Evolutionary conservation across 92 coral and sea anemone species (phyloP).

Genomic region (Galaxea fascicularis): DNA sequence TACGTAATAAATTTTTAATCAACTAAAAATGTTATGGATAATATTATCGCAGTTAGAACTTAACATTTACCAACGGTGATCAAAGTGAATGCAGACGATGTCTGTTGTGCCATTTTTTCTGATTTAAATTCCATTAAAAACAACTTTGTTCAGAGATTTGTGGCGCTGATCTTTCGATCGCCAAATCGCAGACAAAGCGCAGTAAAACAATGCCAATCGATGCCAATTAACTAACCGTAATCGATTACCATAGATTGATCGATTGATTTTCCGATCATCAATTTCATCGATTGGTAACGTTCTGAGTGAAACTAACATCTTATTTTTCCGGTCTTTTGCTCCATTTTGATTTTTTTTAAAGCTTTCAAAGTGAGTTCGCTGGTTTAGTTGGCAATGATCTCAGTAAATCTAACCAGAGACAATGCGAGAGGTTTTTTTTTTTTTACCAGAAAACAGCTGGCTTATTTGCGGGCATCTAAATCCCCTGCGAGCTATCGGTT

Average conservation of each 20-base stretch:
- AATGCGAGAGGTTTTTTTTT: background rate
- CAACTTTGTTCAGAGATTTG: slow-evolving; percentile 44
- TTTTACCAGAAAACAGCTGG: slow-evolving; percentile 25
- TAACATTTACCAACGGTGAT: background rate
- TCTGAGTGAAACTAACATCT: too few species aligned
- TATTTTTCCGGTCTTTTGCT: too few species aligned
- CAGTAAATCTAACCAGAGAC: background rate
- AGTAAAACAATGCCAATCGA: too few species aligned
- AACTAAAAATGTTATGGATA: background rate
- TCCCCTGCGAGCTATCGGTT: slow-evolving; percentile 29
- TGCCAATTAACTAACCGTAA: too few species aligned
- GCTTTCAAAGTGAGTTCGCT: background rate
- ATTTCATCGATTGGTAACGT: too few species aligned
- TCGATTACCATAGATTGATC: too few species aligned
- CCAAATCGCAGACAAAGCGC: background rate
- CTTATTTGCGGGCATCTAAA: slow-evolving; percentile 36
- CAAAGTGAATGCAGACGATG: background rate
- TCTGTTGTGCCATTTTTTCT: background rate
- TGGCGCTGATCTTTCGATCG: slow-evolving; percentile 20
- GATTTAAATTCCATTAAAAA: slow-evolving; percentile 16
- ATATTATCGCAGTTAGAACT: slow-evolving; percentile 6
- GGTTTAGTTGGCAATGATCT: background rate
- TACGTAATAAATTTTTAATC: slow-evolving; percentile 21
- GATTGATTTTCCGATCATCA: too few species aligned
- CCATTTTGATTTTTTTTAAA: too few species aligned